Base-by-base conservation (phyloP, 2,797 vertebrate genomes). In the Lithobates pipiens region DNA sequence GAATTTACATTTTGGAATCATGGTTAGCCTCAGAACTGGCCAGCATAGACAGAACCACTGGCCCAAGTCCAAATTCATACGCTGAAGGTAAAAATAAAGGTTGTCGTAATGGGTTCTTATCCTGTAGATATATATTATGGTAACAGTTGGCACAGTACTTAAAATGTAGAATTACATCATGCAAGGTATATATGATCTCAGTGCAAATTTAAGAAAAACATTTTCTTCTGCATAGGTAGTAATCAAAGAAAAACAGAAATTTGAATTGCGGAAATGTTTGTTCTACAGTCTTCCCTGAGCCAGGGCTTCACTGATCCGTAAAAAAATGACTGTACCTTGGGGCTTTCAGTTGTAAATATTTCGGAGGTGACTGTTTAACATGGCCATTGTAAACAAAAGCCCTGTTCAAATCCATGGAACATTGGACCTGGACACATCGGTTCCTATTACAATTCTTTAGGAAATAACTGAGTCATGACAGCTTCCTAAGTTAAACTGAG, bases 81-180 rank as follows among this genome's bases (percentile, higher is more conserved):
- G n/a, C 74, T 25, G 44, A n/a, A 21, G 61, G 61, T 74, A 44
- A 25, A 85, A 46, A 29, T 46, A 75, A n/a, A 18, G 67, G 29
- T 0, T 54, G 15, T 1, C 5, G 50, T 54, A 18, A 36, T 29
- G 77, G 16, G 77, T 44, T 78, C 42, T 79, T 80, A 70, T 80
- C 34, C 54, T 68, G 57, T 1, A 25, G 16, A 54, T 54, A 54
- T n/a, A 74, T 65, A 73, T 80, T 50, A 32, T 65, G 75, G 21
- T 74, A 27, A 18, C 77, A 36, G 77, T 54, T 78, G 71, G 77
- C 69, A 74, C n/a, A 44, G 42, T 46, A 57, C 69, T 79, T 75
- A 68, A 42, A 80, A 85, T 50, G 68, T 15, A 9, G 61, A 46
- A 75, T 85, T 73, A 68, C 61, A 85, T 80, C 70, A 77, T 76